These are phyloP conservation scores for Pinctada fucata DNA, from an alignment of 2,888 invertebrate genomes.

Conservation along the genomic window DNA sequence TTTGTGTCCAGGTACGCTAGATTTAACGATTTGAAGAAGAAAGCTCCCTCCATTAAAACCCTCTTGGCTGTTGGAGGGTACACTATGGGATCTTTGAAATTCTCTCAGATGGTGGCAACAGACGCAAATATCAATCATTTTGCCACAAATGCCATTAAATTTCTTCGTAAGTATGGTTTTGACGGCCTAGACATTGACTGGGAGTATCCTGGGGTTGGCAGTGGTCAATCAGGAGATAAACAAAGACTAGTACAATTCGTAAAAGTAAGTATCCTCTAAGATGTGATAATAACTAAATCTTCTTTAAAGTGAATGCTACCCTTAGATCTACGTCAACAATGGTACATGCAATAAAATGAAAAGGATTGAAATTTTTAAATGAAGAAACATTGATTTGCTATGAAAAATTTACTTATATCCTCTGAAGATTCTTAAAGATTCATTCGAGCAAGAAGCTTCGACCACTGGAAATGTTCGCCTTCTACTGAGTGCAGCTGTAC, in stretches of 20 bases:
- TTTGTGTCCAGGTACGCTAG: slow-evolving; percentile 83
- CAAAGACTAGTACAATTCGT: slow-evolving; percentile 59
- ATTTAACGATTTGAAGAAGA: slow-evolving; percentile 83
- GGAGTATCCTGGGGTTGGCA: slow-evolving; percentile 86
- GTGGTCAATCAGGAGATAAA: slow-evolving; percentile 70
- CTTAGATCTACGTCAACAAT: too few relatives aligned
- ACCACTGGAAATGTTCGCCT: neutral
- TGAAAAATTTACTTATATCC: too few relatives aligned
- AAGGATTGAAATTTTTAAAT: too few relatives aligned
- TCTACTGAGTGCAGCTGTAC: slow-evolving; percentile 50
- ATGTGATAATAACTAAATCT: too few relatives aligned
- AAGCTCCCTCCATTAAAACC: slow-evolving; percentile 85
- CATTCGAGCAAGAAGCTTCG: neutral
- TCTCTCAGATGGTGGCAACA: slow-evolving; percentile 66
- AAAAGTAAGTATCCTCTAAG: slow-evolving; percentile 46
- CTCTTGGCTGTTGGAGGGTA: slow-evolving; percentile 93
- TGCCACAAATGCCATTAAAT: slow-evolving; percentile 56
- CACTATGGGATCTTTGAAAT: slow-evolving; percentile 89
- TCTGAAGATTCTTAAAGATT: neutral
- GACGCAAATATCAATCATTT: slow-evolving; percentile 58
- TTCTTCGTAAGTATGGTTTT: slow-evolving; percentile 80
- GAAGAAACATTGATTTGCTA: too few relatives aligned
- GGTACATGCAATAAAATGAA: too few relatives aligned
- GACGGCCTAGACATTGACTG: slow-evolving; percentile 93
- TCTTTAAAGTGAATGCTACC: too few relatives aligned